These are phyloP conservation scores for Ormyrus labotus DNA, from an alignment of 2,888 invertebrate species.

Conservation along the genomic window DNA sequence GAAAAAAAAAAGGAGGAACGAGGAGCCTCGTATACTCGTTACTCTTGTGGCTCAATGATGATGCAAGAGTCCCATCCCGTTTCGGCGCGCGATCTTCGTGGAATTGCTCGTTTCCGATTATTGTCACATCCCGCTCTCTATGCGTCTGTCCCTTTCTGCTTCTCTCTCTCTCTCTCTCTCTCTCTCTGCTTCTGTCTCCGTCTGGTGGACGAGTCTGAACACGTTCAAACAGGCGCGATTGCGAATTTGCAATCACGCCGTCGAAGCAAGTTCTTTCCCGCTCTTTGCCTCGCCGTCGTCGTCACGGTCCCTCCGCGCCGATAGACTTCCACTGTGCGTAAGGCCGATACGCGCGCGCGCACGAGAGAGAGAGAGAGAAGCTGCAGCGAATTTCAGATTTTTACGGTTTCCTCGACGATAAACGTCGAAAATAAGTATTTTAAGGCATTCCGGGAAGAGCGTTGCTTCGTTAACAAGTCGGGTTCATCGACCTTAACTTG, in stretches of 20 bases:
- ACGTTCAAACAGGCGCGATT: conserved; percentile 32
- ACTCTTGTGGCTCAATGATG: conserved; percentile 31
- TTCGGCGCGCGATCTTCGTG: conserved; percentile 46
- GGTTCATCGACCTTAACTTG: too few relatives aligned
- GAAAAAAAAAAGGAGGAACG: not conserved
- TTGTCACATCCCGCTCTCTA: conserved; percentile 43
- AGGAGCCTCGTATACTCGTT: conserved; percentile 1
- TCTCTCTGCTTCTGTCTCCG: not conserved
- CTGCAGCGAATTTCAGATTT: not conserved
- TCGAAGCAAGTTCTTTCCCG: not conserved
- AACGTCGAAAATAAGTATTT: too few relatives aligned
- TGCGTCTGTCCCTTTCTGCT: not conserved
- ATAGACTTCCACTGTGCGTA: too few relatives aligned
- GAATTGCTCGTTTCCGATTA: conserved; percentile 55
- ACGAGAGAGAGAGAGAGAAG: not conserved
- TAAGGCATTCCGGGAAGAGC: too few relatives aligned
- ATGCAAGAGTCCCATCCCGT: conserved; percentile 37
- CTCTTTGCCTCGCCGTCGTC: too few relatives aligned
- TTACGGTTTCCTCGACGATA: too few relatives aligned
- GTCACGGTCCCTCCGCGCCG: too few relatives aligned
- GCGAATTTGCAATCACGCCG: conserved; percentile 34
- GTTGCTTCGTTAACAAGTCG: too few relatives aligned
- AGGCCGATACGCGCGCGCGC: not conserved
- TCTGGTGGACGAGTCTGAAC: conserved; percentile 35
- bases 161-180: not conserved